A percentile compares a stretch with the other conserved stretches of the same genome.
Conservation (phyloP, 1,140 invertebrate genomes). For the Cheumatopsyche charites region DNA sequence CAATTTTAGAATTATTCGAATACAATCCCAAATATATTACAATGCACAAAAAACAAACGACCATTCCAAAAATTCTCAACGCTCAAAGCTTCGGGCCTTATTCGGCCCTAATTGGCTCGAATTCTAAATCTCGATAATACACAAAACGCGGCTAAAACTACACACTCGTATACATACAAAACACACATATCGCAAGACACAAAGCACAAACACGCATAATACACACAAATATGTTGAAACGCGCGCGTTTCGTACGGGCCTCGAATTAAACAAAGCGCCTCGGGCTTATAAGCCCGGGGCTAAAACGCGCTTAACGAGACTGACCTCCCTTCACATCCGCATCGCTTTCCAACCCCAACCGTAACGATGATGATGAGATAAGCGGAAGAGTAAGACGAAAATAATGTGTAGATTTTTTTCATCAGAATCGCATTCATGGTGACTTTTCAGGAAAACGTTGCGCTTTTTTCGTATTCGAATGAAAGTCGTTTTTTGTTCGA, state of each 20-base stretch:
- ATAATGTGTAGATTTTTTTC: not conserved
- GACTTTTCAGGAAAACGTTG: not conserved
- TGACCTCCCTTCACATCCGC: not conserved
- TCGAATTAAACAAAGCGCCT: constrained; percentile 14
- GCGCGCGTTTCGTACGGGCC: not conserved
- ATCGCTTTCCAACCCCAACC: not conserved
- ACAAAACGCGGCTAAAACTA: no score
- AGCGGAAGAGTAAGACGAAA: not conserved
- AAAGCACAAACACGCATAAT: not conserved
- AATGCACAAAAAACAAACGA: no score
- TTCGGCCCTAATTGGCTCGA: no score
- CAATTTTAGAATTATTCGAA: no score
- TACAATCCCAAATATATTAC: no score
- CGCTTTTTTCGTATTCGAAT: not conserved
- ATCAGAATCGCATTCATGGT: not conserved
- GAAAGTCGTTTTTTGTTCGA: no score
- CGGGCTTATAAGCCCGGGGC: not conserved
- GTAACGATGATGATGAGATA: not conserved
- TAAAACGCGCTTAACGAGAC: constrained; percentile 1
- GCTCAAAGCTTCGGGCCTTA: no score
- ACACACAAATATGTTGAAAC: not conserved
- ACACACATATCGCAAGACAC: no score
- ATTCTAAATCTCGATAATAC: no score
- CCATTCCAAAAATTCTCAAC: no score
- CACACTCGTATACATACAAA: no score